These are phyloP conservation scores for Odocoileus virginianus DNA, from an alignment of 2,113 vertebrate genomes.

Conservation along the genomic window DNA sequence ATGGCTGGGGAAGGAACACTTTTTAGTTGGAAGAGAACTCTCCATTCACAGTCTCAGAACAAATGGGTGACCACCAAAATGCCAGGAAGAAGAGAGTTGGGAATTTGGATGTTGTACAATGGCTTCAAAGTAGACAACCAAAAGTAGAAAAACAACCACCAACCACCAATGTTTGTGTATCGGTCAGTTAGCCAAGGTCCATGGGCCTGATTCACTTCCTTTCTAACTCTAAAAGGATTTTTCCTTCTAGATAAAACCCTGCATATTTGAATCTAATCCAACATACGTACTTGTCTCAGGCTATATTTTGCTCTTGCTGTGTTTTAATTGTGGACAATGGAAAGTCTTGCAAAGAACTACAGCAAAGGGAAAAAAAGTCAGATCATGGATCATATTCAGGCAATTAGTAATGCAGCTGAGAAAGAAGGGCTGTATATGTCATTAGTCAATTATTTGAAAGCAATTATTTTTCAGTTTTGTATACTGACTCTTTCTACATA, in stretches of 20 bases:
- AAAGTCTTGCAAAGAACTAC: constrained; percentile 55
- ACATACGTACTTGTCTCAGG: constrained; percentile 40
- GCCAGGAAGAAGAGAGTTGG: constrained; percentile 35
- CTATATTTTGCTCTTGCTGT: constrained; percentile 57
- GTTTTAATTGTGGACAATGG: constrained; percentile 48
- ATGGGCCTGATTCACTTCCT: constrained; percentile 67
- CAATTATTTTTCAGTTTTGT: constrained; percentile 28
- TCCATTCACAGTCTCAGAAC: constrained; percentile 36
- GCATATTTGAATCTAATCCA: constrained; percentile 67
- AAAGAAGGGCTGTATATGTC: not conserved
- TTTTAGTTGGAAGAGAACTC: not conserved
- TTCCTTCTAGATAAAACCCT: constrained; percentile 67
- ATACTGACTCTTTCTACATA: constrained; percentile 34
- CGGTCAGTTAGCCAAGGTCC: constrained; percentile 54
- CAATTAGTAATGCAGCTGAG: constrained; percentile 43
- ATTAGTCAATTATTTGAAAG: constrained; percentile 53
- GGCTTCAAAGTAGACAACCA: constrained; percentile 45
- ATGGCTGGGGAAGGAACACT: constrained; percentile 35
- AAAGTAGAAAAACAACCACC: constrained; percentile 54
- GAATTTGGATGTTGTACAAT: constrained; percentile 25
- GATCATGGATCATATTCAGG: constrained; percentile 15
- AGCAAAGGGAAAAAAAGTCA: not conserved
- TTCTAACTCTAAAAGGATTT: constrained; percentile 62
- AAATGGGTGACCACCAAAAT: constrained; percentile 28
- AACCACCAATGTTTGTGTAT: constrained; percentile 40